Percentiles rank a stretch among this genome's conserved stretches.
phyloP scores from a whole-genome alignment of 2,797 vertebrate genomes.

The Cyclopterus lumpus region DNA sequence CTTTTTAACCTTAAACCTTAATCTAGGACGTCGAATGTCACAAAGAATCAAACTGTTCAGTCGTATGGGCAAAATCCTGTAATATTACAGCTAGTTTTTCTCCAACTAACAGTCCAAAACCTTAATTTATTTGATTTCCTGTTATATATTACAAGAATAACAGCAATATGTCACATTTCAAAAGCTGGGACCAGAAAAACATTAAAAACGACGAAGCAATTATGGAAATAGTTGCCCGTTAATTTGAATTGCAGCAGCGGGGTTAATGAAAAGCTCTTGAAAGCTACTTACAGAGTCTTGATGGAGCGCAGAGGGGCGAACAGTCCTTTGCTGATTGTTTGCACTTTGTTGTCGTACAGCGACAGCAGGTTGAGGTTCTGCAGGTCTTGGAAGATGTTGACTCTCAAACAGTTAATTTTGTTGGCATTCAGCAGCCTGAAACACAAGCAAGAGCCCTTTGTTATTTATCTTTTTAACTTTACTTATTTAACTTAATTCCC shows the following conservation, averaged over 20 bases:
- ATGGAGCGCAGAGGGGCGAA: constrained; percentile 94
- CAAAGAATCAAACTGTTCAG: not conserved
- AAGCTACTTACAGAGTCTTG: constrained; percentile 93
- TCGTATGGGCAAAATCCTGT: not conserved
- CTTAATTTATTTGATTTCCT: not conserved
- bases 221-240: not conserved
- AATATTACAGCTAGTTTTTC: not conserved
- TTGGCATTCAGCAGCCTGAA: constrained; percentile 96
- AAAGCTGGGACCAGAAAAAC: not conserved
- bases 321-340: constrained; percentile 96
- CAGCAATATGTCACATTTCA: not conserved
- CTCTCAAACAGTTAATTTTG: constrained; percentile 97
- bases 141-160: not conserved
- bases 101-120: not conserved
- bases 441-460: constrained; percentile 20
- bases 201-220: not conserved
- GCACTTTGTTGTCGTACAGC: constrained; percentile 98
- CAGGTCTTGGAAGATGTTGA: constrained; percentile 98
- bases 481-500: constrained; percentile 2
- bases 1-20: not conserved
- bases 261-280: not conserved
- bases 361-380: constrained; percentile 97
- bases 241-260: not conserved
- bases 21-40: not conserved
- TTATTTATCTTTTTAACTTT: constrained; percentile 5